Evolutionary conservation across 2,888 invertebrate genomes (phyloP), one percentile per base, ranked within the genome.

Genomic region (Epiblema foenella): DNA sequence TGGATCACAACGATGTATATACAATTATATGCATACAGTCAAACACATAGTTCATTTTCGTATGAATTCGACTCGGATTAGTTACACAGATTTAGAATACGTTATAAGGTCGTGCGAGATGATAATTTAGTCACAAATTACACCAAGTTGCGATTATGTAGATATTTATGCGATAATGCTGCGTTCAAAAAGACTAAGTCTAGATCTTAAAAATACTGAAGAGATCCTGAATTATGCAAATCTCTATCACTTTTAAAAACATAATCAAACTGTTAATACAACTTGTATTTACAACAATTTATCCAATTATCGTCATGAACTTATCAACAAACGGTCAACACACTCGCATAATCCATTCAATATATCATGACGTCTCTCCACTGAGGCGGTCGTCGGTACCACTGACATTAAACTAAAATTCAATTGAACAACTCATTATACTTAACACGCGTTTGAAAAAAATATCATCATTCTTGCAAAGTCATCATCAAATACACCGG

Each of bases 1-100:
- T 80, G 77, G 74, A 81, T 77, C 84, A 84, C 80, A 75, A 78
- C 78, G 74, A 78, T 63, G 67, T 67, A 67, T 57, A 57, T 63
- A 67, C 66, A 73, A 42, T 33, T 59, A 56, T 51, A 39, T 69
- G 46, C 46, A 42, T 39, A 67, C 71, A 37, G 60, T n/a, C 29
- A 62, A 49, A 56, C 60, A 63, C 46, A 56, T 20, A 60, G 24
- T 57, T 71, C 62, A 66, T 49, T 57, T 71, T 71, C 39, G 49
- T 49, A 51, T 67, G 67, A 54, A 29, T 57, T 37, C 65, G 20
- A n/a, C 54, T 59, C 12, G n/a, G 18, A 49, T 71, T 66, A 66
- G 70, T 71, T 39, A 66, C 54, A 56, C 15, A 18, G 2, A 49
- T 64, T 64, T 5, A 39, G 24, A 49, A 58, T 29, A 51, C 20